These are phyloP conservation scores for Gymnoscopelus braueri DNA, from an alignment of 2,797 vertebrate genomes.

Conservation along the genomic window DNA sequence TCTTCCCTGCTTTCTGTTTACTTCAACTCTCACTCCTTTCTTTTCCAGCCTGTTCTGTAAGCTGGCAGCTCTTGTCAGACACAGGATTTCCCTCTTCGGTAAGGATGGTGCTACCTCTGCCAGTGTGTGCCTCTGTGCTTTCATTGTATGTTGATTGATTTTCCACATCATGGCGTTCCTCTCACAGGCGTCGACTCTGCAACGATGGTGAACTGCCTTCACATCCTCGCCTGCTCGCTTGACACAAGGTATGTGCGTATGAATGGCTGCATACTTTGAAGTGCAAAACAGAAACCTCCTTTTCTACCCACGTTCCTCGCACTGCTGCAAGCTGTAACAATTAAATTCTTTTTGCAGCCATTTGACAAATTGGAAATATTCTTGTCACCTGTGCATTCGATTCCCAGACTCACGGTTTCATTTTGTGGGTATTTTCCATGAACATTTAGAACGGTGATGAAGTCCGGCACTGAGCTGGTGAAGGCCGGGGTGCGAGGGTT, in stretches of 20 bases:
- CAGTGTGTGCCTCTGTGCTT: constrained; percentile 18
- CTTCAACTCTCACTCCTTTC: constrained; percentile 58
- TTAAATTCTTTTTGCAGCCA: background rate
- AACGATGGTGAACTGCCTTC: constrained; percentile 97
- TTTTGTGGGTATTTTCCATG: too few relatives aligned
- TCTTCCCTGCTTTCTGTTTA: constrained; percentile 39
- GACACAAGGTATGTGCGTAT: constrained; percentile 89
- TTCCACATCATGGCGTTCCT: constrained; percentile 28
- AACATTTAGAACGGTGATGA: constrained; percentile 92
- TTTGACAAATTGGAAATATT: too few relatives aligned
- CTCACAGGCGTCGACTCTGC: constrained; percentile 90
- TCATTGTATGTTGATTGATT: constrained; percentile 13
- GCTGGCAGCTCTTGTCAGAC: constrained; percentile 98
- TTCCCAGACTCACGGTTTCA: too few relatives aligned
- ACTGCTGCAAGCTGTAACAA: background rate
- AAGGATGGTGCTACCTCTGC: constrained; percentile 73
- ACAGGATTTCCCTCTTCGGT: constrained; percentile 99
- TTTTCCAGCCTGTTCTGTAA: constrained; percentile 95
- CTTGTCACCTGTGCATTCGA: too few relatives aligned
- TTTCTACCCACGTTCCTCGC: background rate
- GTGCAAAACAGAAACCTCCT: background rate
- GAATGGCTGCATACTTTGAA: background rate
- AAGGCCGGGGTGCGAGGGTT: constrained; percentile 92
- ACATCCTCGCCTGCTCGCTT: constrained; percentile 94
- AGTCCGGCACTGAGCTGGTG: constrained; percentile 95